phyloP scores from a whole-genome alignment of 2,888 invertebrate species.

The Apamea crenata region DNA sequence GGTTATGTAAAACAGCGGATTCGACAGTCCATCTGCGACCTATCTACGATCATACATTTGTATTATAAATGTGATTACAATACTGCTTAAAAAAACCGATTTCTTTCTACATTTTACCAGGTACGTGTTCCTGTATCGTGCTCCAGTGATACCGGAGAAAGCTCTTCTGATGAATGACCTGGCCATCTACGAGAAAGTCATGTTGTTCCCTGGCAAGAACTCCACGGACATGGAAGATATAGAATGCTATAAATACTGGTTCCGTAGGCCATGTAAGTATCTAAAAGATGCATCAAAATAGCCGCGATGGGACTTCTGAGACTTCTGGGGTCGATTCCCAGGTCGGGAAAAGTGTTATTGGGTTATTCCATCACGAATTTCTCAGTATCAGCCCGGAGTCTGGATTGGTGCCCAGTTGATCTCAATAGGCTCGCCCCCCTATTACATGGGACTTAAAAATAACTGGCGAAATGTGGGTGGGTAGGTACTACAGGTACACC shows the following conservation, averaged over 20 bases:
- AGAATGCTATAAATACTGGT: constrained; percentile 91
- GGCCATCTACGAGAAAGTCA: constrained; percentile 76
- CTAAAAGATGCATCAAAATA: background rate
- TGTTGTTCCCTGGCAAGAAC: constrained; percentile 78
- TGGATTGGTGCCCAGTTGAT: background rate
- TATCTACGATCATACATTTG: background rate
- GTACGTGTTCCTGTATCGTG: constrained; percentile 91
- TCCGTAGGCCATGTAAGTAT: constrained; percentile 88
- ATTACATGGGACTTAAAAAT: background rate
- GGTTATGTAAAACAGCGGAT: background rate
- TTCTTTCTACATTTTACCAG: constrained; percentile 74
- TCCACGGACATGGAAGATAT: constrained; percentile 85
- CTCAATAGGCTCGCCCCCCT: background rate
- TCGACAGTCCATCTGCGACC: background rate
- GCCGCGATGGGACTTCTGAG: background rate
- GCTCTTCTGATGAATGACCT: constrained; percentile 85
- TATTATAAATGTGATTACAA: background rate
- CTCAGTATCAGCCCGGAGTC: background rate
- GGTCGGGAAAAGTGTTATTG: background rate
- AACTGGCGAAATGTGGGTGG: background rate
- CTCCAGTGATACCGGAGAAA: constrained; percentile 90
- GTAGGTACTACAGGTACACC: background rate
- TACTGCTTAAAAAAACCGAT: background rate
- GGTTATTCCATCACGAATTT: background rate
- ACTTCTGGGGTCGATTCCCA: background rate